Evolutionary conservation across 2,797 vertebrate species (phyloP), one percentile per base, ranked within the genome.

Genomic region (Phoxinus dragarum): DNA sequence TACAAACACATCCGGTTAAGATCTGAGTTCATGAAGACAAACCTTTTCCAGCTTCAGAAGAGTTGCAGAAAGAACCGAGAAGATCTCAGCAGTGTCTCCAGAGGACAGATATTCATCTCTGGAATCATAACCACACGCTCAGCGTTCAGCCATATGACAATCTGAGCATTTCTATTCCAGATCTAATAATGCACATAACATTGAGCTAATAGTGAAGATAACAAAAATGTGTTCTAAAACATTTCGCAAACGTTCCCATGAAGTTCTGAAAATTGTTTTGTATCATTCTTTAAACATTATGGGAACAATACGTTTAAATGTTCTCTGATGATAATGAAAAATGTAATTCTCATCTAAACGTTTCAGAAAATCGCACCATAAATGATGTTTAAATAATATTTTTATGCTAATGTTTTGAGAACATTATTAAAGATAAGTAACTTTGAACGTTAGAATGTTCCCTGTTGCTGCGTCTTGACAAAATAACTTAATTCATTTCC

Each of bases 31-130:
- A 11, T 9, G 52, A 31, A 73, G 17, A 76, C 27, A 17, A 64
- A 99, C 98, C 97, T 98, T 97, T 93, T 99, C 97, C 91, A 99
- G 80, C 91, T 96, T 98, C 88, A 96, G 91, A 89, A 99, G 95
- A 93, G 97, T 98, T 85, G 96, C 90, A 75, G 95, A 94, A 84
- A 99, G 93, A 82, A 98, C 96, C 27, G 96, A 95, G 92, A 96
- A 97, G 52, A 98, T 88, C 49, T 97, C 95, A 1, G 93, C 85
- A 86, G 95, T 95, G 75, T 94, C 88, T 16, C 96, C 95, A 8
- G 92, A 38, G 34, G 93, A 92, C 21, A 90, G 92, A 21, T 92
- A 76, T 44, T 93, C 91, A 42, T 87, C 92, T 77, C 96, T 97
- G 87, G n/a, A 75, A 90, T 89, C 89, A 8, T 3, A 84, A 27